Evolutionary conservation across 1,140 invertebrate genomes (phyloP).

Genomic region (Parasteatoda tepidariorum): DNA sequence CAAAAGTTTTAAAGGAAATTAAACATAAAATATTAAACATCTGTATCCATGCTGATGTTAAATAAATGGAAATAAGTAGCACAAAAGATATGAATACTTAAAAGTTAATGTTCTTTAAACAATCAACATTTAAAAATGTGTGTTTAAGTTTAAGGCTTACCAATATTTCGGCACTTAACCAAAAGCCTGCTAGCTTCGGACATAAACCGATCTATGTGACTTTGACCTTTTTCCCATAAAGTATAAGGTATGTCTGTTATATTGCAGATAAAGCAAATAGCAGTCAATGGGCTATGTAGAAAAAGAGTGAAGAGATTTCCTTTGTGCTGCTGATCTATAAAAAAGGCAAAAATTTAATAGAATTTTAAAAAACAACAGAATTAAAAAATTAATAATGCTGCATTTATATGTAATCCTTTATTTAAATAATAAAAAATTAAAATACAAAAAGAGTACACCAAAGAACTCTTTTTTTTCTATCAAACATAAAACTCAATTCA

Average conservation of each 20-base stretch:
- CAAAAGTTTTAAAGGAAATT: slow-evolving; percentile 62
- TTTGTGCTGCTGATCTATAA: slow-evolving; percentile 86
- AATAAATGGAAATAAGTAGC: too few species aligned
- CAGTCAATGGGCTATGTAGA: slow-evolving; percentile 92
- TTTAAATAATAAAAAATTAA: too few species aligned
- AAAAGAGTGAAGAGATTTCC: slow-evolving; percentile 95
- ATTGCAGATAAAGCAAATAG: slow-evolving; percentile 92
- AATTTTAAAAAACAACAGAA: background rate
- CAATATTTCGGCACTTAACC: slow-evolving; percentile 80
- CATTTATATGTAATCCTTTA: background rate
- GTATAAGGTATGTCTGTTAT: slow-evolving; percentile 85
- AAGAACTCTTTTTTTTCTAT: too few species aligned
- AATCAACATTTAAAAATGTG: too few species aligned
- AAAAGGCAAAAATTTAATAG: background rate
- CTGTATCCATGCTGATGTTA: too few species aligned
- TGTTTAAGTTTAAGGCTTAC: too few species aligned
- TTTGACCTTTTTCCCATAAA: slow-evolving; percentile 91
- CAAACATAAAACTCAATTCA: too few species aligned
- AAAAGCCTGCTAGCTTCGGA: slow-evolving; percentile 87
- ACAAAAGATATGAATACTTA: too few species aligned
- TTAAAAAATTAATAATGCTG: background rate
- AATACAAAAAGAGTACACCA: too few species aligned
- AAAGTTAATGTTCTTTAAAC: too few species aligned
- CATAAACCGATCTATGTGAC: slow-evolving; percentile 88
- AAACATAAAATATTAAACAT: background rate